These are phyloP conservation scores for Bilobella aurantiaca DNA, from an alignment of 1,140 invertebrate genomes.

Conservation along the genomic window DNA sequence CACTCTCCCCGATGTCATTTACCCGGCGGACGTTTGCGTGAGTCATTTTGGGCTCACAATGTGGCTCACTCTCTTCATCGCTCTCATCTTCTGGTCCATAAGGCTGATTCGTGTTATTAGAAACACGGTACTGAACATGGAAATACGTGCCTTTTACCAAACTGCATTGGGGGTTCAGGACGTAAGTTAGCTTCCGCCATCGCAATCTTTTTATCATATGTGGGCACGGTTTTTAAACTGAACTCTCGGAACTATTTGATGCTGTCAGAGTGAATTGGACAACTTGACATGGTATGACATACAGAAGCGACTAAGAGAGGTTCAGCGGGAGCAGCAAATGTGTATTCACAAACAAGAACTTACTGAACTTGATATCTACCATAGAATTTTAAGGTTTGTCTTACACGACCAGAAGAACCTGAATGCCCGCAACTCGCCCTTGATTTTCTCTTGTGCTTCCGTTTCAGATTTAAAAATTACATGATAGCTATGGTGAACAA, in stretches of 20 bases:
- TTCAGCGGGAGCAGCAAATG: constrained; percentile 91
- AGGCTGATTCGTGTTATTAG: constrained; percentile 65
- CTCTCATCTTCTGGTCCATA: constrained; percentile 66
- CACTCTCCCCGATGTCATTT: constrained; percentile 53
- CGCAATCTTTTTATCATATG: constrained; percentile 3
- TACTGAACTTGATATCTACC: constrained; percentile 94
- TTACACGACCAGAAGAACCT: too few relatives aligned
- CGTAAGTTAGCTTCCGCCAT: constrained; percentile 45
- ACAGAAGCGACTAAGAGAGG: constrained; percentile 70
- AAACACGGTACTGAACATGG: constrained; percentile 73
- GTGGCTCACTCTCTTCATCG: constrained; percentile 55
- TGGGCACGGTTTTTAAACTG: constrained; percentile 1
- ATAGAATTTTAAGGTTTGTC: constrained; percentile 74
- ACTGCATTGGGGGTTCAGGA: constrained; percentile 70
- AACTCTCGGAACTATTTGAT: neutral
- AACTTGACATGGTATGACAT: constrained; percentile 94
- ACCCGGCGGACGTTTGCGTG: constrained; percentile 49
- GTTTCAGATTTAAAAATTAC: constrained; percentile 94
- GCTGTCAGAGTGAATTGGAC: constrained; percentile 61
- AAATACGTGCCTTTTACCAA: constrained; percentile 87
- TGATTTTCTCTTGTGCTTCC: constrained; percentile 10
- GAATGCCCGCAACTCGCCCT: too few relatives aligned
- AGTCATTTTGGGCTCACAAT: constrained; percentile 46
- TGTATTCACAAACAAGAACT: constrained; percentile 92
- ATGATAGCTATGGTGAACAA: constrained; percentile 97